Base-by-base conservation (phyloP, 2,888 invertebrate genomes). In the Coelinius sp. region DNA sequence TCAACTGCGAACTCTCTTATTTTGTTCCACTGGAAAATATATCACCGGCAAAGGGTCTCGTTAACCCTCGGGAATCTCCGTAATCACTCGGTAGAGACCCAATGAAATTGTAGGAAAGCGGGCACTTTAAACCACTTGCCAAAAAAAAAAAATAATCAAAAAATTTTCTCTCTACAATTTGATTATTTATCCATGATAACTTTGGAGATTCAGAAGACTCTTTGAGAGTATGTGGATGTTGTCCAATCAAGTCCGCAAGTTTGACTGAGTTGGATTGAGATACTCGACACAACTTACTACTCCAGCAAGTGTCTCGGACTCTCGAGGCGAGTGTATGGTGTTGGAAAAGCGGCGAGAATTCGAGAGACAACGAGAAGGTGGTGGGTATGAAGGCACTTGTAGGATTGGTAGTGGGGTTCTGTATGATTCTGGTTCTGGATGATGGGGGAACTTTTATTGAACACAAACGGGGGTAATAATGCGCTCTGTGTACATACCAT, bases 361-460 rank as follows among this genome's bases (percentile, higher is more conserved):
- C 20, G 22, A 53, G 35, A 38, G n/a, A n/a, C n/a, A 38, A 7
- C 22, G 14, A n/a, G 35, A 49, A 66, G 38, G 66, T 25, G 17
- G 59, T 59, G 31, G 59, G n/a, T n/a, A n/a, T n/a, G n/a, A n/a
- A n/a, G n/a, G n/a, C n/a, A n/a, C n/a, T n/a, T n/a, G n/a, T 31
- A 4, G 24, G 27, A 25, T 14, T 31, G 65, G 22, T 46, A 20
- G 65, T 49, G 35, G 35, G 38, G 38, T 38, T 52, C 38, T 22
- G 53, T 22, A 38, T 25, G 35, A 52, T 49, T 66, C 73, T 49
- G 20, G 46, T 49, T 20, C 20, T 49, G 72, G 52, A 71, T 17
- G 59, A 59, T 59, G 59, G 70, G 73, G 75, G 76, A 68, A 66
- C 70, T 62, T 71, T 73, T 71, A 73, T 74, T 76, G 73, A 73